Conservation (phyloP, 2,888 invertebrate species). For the Ophion slaviceki region DNA sequence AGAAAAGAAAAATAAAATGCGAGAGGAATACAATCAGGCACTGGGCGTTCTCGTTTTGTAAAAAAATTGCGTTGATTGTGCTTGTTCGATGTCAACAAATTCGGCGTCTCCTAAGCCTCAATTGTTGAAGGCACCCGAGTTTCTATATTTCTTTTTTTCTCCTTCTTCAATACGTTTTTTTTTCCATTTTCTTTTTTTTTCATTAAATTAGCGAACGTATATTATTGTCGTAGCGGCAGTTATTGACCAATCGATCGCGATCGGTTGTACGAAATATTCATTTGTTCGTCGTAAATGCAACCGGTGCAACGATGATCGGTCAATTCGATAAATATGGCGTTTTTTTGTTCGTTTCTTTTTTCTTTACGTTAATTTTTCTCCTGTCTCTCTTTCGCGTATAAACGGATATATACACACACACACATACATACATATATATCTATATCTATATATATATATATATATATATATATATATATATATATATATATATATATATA, state of each 20-base stretch:
- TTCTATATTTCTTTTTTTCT: constrained; percentile 12
- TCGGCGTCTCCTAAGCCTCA: constrained; percentile 54
- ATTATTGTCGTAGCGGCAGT: constrained; percentile 50
- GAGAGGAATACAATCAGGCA: constrained; percentile 38
- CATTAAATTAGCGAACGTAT: constrained; percentile 51
- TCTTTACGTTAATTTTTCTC: constrained; percentile 3
- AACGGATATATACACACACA: constrained; percentile 64
- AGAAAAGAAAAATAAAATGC: constrained; percentile 13
- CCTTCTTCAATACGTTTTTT: constrained; percentile 10
- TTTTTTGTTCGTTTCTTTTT: constrained; percentile 34
- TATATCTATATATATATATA: no score
- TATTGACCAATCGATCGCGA: constrained; percentile 43
- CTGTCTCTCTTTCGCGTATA: constrained; percentile 61
- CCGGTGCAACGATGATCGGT: constrained; percentile 47
- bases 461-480: not conserved
- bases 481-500: constrained; percentile 7
- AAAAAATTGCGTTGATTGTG: constrained; percentile 55
- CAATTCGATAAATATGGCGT: constrained; percentile 69
- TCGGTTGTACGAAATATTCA: not conserved
- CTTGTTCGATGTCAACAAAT: constrained; percentile 19
- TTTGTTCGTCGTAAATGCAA: constrained; percentile 36
- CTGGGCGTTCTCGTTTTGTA: constrained; percentile 41
- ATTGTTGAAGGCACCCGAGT: constrained; percentile 73
- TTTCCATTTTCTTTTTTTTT: constrained; percentile 29
- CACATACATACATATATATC: no score